Evolutionary conservation across 1,140 invertebrate species (phyloP).

Genomic region (Apis florea): DNA sequence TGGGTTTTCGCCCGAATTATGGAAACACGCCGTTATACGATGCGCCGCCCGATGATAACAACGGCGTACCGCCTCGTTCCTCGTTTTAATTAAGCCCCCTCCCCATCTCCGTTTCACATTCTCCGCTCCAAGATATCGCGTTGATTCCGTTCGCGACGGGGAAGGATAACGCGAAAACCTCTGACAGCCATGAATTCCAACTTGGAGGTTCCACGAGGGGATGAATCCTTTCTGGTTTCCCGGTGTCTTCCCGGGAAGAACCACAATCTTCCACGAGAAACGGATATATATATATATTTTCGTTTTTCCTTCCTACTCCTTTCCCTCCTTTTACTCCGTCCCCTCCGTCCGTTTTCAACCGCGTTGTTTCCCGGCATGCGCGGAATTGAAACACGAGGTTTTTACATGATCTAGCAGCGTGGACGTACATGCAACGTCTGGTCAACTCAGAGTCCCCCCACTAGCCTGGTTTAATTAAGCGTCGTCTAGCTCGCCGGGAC

Average conservation of each 20-base stretch:
- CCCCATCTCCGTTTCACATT: background rate
- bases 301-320: background rate
- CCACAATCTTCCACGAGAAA: background rate
- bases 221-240: conserved; percentile 31
- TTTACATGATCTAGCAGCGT: conserved; percentile 24
- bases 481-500: conserved; percentile 19
- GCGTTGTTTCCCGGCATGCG: conserved; percentile 11
- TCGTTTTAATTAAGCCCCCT: conserved; percentile 77
- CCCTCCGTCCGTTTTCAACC: background rate
- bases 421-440: background rate
- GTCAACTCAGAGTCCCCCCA: conserved; percentile 13
- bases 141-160: conserved; percentile 1
- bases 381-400: conserved; percentile 35
- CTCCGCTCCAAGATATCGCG: conserved; percentile 43
- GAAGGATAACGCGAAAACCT: conserved; percentile 13
- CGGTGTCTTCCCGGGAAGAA: background rate
- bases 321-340: background rate
- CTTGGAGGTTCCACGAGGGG: background rate
- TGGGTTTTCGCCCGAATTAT: conserved; percentile 68
- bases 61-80: conserved; percentile 66
- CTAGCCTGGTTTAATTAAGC: conserved; percentile 45
- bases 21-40: conserved; percentile 73
- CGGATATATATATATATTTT: background rate
- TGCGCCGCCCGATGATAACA: conserved; percentile 66
- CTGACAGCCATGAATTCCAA: background rate